Conservation (phyloP, 2,888 invertebrate genomes). For the Dyspetes luteomarginatus region DNA sequence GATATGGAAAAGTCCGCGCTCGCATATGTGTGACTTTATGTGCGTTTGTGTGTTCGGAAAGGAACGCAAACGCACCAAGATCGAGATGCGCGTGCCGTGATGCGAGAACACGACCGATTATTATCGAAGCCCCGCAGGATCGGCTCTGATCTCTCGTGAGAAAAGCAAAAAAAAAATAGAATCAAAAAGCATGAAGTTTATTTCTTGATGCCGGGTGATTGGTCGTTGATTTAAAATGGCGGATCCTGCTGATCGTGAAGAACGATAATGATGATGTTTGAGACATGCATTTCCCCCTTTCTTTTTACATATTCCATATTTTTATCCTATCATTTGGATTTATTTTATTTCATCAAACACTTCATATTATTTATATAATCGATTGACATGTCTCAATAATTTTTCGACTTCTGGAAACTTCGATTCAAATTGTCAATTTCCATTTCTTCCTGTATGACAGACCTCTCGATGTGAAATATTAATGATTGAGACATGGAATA, state of each 20-base stretch:
- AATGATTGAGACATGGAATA: no score
- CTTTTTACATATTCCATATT: neutral
- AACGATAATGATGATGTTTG: conserved; percentile 2
- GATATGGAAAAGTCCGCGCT: conserved; percentile 46
- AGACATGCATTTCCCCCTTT: neutral
- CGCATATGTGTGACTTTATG: neutral
- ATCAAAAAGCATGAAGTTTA: neutral
- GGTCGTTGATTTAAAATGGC: neutral
- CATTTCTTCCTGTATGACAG: neutral
- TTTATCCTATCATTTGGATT: neutral
- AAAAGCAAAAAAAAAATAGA: conserved; percentile 2
- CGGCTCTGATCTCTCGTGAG: conserved; percentile 7
- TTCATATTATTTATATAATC: no score
- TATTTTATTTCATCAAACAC: neutral
- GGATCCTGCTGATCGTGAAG: neutral
- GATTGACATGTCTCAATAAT: no score
- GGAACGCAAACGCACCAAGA: no score
- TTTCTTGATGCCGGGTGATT: neutral
- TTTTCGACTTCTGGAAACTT: no score
- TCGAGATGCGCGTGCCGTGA: conserved; percentile 30
- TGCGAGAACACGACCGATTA: conserved; percentile 30
- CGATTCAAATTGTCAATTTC: neutral
- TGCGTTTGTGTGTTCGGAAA: conserved; percentile 6
- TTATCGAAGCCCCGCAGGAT: conserved; percentile 64
- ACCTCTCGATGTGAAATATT: neutral